phyloP scores from a whole-genome alignment of 1,140 invertebrate species.

The Drosophila repletoides region DNA sequence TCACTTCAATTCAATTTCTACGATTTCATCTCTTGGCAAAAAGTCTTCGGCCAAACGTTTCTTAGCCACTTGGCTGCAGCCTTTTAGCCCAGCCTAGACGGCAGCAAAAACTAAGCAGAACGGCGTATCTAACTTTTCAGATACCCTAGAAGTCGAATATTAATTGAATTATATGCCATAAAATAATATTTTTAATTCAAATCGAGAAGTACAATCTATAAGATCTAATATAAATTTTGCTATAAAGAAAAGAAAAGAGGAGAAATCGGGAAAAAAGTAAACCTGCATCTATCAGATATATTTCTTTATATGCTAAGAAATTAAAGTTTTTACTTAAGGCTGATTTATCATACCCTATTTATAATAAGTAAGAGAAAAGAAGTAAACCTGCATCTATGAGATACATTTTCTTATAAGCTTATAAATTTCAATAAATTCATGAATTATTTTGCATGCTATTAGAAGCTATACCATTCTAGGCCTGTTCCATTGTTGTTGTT shows the following conservation, averaged over 20 bases:
- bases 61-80: slow-evolving; percentile 46
- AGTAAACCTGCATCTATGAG: slow-evolving; percentile 24
- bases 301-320: slow-evolving; percentile 54
- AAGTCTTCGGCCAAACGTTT: slow-evolving; percentile 46
- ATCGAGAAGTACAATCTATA: too few relatives aligned
- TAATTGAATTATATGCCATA: too few relatives aligned
- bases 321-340: too few relatives aligned
- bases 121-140: too few relatives aligned
- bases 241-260: not conserved
- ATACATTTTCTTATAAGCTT: slow-evolving; percentile 41
- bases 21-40: slow-evolving; percentile 72
- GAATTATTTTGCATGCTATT: slow-evolving; percentile 66
- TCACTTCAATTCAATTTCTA: slow-evolving; percentile 75
- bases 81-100: slow-evolving; percentile 25
- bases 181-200: too few relatives aligned
- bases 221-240: not conserved
- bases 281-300: slow-evolving; percentile 33
- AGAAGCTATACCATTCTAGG: slow-evolving; percentile 25
- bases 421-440: slow-evolving; percentile 80
- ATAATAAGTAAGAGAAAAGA: too few relatives aligned
- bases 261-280: not conserved
- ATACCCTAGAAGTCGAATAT: too few relatives aligned
- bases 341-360: too few relatives aligned
- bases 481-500: slow-evolving; percentile 22
- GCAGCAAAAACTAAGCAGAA: not conserved